Percentiles rank a stretch among this genome's conserved stretches.
Conservation (phyloP, 2,113 vertebrate species). For the Sterrhoptilus dennistouni region DNA sequence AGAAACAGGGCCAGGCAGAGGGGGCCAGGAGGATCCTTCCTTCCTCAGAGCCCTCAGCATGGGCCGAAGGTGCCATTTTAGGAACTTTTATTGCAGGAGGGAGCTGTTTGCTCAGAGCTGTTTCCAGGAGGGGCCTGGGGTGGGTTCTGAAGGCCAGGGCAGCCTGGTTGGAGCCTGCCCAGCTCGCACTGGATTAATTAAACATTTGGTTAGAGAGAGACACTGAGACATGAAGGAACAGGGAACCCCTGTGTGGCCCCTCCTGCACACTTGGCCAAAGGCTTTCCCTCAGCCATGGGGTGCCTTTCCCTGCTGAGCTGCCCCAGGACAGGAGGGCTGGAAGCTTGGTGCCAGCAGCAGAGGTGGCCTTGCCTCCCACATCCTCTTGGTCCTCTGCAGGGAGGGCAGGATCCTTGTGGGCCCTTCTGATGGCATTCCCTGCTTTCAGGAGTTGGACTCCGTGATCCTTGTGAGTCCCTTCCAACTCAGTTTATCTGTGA, state of each 20-base stretch:
- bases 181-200: neutral
- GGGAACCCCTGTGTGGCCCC: neutral
- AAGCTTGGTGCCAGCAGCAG: neutral
- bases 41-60: neutral
- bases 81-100: neutral
- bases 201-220: neutral
- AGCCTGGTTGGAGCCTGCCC: neutral
- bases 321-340: rapidly evolving
- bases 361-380: neutral
- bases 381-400: neutral
- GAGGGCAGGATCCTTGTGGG: neutral
- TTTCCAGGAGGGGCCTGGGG: neutral
- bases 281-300: neutral
- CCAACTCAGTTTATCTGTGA: neutral
- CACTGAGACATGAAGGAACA: neutral
- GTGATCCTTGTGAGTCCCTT: neutral
- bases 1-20: neutral
- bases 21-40: neutral
- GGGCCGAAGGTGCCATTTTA: neutral
- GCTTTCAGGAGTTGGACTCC: neutral
- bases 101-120: neutral
- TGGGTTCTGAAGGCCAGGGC: neutral
- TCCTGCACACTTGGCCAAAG: neutral
- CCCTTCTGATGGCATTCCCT: rapidly evolving
- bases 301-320: neutral